Conservation (phyloP, 2,888 invertebrate genomes). For the Erannis defoliaria region DNA sequence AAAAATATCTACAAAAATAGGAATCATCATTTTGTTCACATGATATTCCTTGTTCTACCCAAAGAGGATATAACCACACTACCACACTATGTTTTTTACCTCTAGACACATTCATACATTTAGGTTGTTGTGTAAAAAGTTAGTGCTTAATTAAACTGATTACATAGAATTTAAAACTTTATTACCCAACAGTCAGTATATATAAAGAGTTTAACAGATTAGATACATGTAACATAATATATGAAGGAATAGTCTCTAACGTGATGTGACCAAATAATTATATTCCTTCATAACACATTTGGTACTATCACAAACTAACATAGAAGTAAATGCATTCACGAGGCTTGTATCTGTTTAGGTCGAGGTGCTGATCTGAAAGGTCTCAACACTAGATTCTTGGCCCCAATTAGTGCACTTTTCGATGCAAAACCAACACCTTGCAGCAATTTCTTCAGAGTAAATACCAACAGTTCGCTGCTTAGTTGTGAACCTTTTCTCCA, state of each 20-base stretch:
- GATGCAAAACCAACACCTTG: constrained; percentile 58
- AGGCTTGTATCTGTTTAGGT: constrained; percentile 70
- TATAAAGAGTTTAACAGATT: constrained; percentile 56
- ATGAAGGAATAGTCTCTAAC: constrained; percentile 56
- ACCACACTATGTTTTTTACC: too few relatives aligned
- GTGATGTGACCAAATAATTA: constrained; percentile 62
- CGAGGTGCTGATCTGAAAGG: constrained; percentile 62
- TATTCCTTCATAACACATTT: constrained; percentile 50
- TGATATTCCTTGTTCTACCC: too few relatives aligned
- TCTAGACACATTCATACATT: too few relatives aligned
- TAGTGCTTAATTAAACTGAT: constrained; percentile 19
- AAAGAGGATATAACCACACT: too few relatives aligned
- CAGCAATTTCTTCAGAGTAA: constrained; percentile 62
- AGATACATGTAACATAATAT: constrained; percentile 50
- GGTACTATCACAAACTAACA: constrained; percentile 14
- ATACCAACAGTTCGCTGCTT: constrained; percentile 53
- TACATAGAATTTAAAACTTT: constrained; percentile 52
- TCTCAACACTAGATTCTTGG: constrained; percentile 65
- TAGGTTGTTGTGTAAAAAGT: background rate
- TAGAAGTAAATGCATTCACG: constrained; percentile 69
- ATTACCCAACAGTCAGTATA: constrained; percentile 75
- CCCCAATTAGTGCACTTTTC: constrained; percentile 66
- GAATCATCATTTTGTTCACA: too few relatives aligned
- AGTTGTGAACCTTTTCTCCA: constrained; percentile 73
- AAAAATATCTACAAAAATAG: too few relatives aligned